These are phyloP conservation scores for Myiozetetes cayanensis DNA, from an alignment of 2,113 vertebrate genomes.

Conservation along the genomic window DNA sequence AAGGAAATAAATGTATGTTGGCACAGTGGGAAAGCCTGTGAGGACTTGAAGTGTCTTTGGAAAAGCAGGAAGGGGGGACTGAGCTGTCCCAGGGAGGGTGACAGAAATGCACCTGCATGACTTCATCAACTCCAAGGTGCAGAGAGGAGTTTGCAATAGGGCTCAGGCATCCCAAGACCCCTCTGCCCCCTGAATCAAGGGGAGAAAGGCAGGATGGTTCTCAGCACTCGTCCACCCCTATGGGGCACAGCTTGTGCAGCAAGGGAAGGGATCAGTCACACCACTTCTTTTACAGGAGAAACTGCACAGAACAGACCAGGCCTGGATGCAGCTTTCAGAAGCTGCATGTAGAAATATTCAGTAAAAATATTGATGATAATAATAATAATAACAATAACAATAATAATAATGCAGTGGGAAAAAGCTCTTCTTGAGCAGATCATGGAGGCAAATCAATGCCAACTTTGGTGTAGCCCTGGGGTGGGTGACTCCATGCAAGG, in stretches of 20 bases:
- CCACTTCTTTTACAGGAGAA: not conserved
- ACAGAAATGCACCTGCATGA: not conserved
- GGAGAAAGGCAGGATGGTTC: not conserved
- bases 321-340: not conserved
- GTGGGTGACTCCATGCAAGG: not conserved
- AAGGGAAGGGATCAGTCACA: not conserved
- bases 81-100: not conserved
- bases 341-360: not conserved
- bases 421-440: not conserved
- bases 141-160: not conserved
- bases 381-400: fast-evolving
- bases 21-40: not conserved
- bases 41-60: not conserved
- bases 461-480: not conserved
- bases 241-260: not conserved
- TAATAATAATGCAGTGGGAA: not conserved
- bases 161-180: fast-evolving
- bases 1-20: fast-evolving
- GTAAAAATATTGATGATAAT: not conserved
- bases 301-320: not conserved
- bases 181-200: not conserved
- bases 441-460: not conserved
- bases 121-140: not conserved
- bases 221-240: not conserved
- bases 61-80: fast-evolving